Percentiles rank a stretch among this genome's conserved stretches.
Conservation (phyloP, 2,888 invertebrate species). For the Scaeva pyrastri region DNA sequence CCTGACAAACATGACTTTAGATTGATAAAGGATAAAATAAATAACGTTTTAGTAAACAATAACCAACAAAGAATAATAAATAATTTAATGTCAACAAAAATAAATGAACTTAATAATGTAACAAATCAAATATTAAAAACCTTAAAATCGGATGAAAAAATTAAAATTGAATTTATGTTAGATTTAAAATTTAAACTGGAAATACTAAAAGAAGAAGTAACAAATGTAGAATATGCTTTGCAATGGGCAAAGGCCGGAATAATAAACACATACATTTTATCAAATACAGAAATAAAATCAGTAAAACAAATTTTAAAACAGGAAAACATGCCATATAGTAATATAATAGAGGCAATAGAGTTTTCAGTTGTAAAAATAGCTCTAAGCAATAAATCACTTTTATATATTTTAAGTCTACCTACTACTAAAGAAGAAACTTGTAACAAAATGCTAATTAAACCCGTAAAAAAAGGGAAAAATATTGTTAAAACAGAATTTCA, state of each 20-base stretch:
- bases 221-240: too few species aligned
- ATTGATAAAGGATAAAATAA: too few species aligned
- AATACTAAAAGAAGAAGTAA: neutral
- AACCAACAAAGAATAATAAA: too few species aligned
- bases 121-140: too few species aligned
- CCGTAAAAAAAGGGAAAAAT: conserved; percentile 11
- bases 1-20: too few species aligned
- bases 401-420: neutral
- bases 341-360: too few species aligned
- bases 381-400: neutral
- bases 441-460: neutral
- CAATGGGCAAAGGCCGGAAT: neutral
- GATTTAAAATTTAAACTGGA: neutral
- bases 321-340: too few species aligned
- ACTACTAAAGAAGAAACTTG: conserved; percentile 6
- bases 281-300: neutral
- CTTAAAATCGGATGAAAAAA: conserved; percentile 4
- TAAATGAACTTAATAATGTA: too few species aligned
- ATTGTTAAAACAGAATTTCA: conserved; percentile 69
- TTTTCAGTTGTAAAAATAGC: neutral
- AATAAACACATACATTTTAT: neutral
- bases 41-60: too few species aligned
- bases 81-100: too few species aligned
- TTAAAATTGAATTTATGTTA: neutral
- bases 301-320: too few species aligned